Conservation (phyloP, 2,888 invertebrate species). For the Aromia moschata region DNA sequence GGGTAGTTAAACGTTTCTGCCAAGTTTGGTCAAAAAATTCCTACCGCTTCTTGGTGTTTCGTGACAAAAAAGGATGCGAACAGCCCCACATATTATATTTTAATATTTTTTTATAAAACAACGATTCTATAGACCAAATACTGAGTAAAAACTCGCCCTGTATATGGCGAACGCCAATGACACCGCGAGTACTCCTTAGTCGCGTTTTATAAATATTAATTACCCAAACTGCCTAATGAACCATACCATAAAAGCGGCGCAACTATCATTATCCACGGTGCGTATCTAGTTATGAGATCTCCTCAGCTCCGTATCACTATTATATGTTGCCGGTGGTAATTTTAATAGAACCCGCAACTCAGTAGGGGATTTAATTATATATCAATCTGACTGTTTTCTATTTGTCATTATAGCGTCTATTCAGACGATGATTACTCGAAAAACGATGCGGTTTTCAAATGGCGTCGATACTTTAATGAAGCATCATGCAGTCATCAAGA, state of each 20-base stretch:
- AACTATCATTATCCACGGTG: conserved; percentile 10
- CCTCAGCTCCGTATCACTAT: conserved; percentile 27
- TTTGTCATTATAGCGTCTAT: conserved; percentile 7
- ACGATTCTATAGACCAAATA: too few species aligned
- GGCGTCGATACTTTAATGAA: too few species aligned
- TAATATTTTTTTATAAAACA: too few species aligned
- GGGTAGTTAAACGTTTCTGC: too few species aligned
- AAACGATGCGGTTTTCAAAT: too few species aligned
- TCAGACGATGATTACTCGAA: neutral
- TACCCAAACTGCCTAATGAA: conserved; percentile 18
- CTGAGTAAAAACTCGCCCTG: too few species aligned
- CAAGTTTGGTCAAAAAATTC: too few species aligned
- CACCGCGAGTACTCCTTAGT: neutral
- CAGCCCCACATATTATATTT: too few species aligned
- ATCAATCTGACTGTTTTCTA: conserved; percentile 15
- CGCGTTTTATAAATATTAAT: conserved; percentile 9
- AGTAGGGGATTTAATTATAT: conserved; percentile 18
- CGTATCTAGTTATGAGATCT: conserved; percentile 21
- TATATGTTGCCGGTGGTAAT: conserved; percentile 25
- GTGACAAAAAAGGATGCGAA: too few species aligned
- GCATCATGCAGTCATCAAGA: too few species aligned
- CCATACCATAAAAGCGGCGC: conserved; percentile 9
- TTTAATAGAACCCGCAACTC: conserved; percentile 14
- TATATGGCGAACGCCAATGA: conserved; percentile 12
- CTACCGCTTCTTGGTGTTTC: too few species aligned